phyloP scores from a whole-genome alignment of 2,797 vertebrate genomes.

The Notoglanidium macrostoma region DNA sequence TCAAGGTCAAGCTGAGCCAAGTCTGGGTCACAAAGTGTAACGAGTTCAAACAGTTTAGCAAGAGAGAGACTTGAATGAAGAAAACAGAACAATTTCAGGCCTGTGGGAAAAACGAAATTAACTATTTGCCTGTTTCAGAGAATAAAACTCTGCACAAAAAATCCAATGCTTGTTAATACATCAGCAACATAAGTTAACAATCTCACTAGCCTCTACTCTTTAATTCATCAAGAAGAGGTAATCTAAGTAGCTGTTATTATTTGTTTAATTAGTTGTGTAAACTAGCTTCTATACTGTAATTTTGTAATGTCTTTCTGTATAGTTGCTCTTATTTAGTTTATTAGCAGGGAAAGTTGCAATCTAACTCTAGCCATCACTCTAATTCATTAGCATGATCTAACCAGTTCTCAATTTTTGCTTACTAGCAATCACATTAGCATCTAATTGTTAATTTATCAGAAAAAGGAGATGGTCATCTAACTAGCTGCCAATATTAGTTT shows the following conservation, averaged over 20 bases:
- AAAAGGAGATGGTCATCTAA: neutral
- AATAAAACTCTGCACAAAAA: neutral
- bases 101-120: neutral
- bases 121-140: neutral
- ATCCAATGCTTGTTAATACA: neutral
- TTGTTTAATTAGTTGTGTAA: neutral
- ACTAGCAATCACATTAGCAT: neutral
- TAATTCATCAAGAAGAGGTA: neutral
- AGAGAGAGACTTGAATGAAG: neutral
- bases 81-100: neutral
- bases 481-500: neutral
- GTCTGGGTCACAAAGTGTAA: constrained; percentile 67
- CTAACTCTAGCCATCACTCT: too few species aligned
- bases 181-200: neutral
- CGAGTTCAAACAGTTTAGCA: constrained; percentile 67
- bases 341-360: neutral
- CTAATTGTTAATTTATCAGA: neutral
- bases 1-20: constrained; percentile 60
- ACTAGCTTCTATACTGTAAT: neutral
- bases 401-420: neutral
- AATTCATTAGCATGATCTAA: neutral
- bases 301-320: neutral
- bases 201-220: too few species aligned
- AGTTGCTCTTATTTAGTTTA: neutral
- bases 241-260: neutral